A percentile compares a stretch with the other conserved stretches of the same genome.
Evolutionary conservation across 2,888 invertebrate genomes (phyloP).

Genomic region (Caenorhabditis sulstoni): DNA sequence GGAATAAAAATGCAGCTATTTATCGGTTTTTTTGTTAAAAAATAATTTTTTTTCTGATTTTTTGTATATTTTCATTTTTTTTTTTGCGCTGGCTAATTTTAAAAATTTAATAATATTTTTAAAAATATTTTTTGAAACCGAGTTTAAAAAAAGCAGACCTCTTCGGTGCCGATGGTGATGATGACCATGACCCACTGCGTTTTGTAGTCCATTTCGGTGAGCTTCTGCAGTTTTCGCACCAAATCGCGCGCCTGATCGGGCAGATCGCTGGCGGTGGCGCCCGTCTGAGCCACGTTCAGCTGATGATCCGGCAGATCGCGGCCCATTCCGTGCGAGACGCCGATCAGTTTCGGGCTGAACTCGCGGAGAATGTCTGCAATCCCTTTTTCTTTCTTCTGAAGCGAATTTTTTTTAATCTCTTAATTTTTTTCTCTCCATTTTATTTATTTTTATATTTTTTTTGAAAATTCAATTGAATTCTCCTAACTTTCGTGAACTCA

Average conservation of each 20-base stretch:
- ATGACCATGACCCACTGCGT: constrained; percentile 80
- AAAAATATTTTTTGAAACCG: no score
- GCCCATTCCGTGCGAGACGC: constrained; percentile 78
- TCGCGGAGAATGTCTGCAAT: constrained; percentile 77
- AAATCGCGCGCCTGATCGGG: constrained; percentile 76
- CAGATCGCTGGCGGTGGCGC: constrained; percentile 71
- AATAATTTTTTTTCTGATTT: neutral
- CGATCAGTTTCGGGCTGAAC: constrained; percentile 70
- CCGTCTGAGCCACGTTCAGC: constrained; percentile 75
- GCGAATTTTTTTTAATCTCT: neutral
- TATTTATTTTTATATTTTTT: no score
- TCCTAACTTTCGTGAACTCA: no score
- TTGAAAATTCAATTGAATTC: no score
- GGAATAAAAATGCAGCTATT: no score
- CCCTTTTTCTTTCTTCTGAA: neutral
- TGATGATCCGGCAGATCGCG: constrained; percentile 76
- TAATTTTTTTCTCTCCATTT: neutral
- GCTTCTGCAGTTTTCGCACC: constrained; percentile 65
- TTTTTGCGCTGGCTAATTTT: no score
- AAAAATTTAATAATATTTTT: neutral
- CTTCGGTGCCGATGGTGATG: constrained; percentile 79
- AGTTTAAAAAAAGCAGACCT: constrained; percentile 60
- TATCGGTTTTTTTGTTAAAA: no score
- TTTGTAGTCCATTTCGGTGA: constrained; percentile 70
- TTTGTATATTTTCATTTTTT: no score